phyloP scores from a whole-genome alignment of 2,113 vertebrate genomes.

The Hippolais icterina region DNA sequence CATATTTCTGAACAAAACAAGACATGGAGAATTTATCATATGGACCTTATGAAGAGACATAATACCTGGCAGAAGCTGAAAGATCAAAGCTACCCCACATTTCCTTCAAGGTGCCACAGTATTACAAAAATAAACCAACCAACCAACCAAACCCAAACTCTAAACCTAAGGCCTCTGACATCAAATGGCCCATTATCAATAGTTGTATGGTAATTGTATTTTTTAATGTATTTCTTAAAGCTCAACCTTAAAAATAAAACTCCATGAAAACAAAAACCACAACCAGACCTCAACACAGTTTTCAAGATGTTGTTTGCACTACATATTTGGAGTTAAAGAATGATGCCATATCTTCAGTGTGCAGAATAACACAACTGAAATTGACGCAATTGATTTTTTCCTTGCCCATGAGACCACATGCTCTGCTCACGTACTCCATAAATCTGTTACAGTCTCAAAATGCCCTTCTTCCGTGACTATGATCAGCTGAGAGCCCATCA shows the following conservation, averaged over 20 bases:
- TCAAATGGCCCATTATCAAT: background rate
- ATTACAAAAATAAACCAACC: background rate
- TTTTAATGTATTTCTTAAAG: background rate
- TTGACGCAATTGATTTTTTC: background rate
- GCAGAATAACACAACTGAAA: background rate
- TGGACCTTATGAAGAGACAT: background rate
- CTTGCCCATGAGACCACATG: background rate
- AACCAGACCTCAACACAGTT: background rate
- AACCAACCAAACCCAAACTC: background rate
- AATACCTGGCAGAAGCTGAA: background rate
- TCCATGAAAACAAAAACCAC: background rate
- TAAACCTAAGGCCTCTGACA: background rate
- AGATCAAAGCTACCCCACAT: background rate
- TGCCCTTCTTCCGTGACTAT: background rate
- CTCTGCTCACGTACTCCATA: background rate
- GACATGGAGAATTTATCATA: background rate
- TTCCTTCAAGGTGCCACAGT: background rate
- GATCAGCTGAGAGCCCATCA: background rate
- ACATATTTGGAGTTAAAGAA: background rate
- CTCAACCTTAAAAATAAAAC: background rate
- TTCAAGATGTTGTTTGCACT: background rate
- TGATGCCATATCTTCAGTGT: background rate
- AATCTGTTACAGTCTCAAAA: background rate
- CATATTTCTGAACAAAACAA: background rate
- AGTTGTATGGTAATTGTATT: background rate